Percentiles rank a stretch among this genome's conserved stretches.
Conservation (phyloP, 2,113 vertebrate genomes). For the Parotia lawesii region DNA sequence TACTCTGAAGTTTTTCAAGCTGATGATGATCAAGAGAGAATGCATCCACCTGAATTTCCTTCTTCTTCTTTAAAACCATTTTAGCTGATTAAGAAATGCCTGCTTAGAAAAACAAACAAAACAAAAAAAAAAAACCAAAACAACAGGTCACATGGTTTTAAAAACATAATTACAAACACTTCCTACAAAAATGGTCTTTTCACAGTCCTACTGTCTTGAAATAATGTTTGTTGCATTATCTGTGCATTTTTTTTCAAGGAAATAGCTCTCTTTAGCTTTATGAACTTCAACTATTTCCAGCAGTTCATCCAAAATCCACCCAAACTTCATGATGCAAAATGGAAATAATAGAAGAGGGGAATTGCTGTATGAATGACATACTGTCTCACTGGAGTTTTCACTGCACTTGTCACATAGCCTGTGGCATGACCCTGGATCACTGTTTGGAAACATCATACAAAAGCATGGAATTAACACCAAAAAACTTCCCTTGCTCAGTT, state of each 20-base stretch:
- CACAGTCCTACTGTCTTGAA: background rate
- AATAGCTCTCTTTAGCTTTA: background rate
- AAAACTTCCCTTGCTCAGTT: background rate
- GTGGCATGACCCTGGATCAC: background rate
- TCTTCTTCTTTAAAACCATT: conserved; percentile 94
- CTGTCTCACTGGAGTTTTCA: background rate
- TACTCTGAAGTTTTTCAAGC: conserved; percentile 79
- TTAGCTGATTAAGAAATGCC: background rate
- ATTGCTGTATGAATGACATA: background rate
- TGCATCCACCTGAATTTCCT: conserved; percentile 79
- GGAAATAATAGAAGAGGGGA: background rate
- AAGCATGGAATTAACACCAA: background rate
- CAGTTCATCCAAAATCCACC: background rate
- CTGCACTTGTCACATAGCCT: accelerated
- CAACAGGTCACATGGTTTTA: background rate
- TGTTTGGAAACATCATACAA: accelerated
- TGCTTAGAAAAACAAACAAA: background rate
- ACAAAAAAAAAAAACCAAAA: background rate
- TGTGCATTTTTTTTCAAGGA: background rate
- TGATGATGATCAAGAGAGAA: conserved; percentile 75
- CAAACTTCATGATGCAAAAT: background rate
- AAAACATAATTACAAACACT: background rate
- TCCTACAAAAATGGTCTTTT: background rate
- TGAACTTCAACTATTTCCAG: background rate
- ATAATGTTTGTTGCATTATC: background rate